Conservation (phyloP, 2,888 invertebrate species). For the Abscondita cerata region DNA sequence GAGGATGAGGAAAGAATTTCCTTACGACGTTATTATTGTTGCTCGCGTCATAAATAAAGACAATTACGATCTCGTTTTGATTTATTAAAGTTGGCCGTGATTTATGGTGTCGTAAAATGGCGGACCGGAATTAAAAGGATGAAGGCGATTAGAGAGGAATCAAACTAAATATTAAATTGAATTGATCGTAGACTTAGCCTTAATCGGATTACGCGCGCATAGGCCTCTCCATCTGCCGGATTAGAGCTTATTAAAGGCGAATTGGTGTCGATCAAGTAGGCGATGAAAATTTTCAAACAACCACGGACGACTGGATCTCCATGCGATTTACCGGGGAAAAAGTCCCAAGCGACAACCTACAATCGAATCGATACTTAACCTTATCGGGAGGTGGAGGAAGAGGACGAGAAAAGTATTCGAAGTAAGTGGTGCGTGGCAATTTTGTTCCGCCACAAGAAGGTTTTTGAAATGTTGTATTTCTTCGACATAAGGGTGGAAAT, state of each 20-base stretch:
- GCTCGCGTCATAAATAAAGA: no score
- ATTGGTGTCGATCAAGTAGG: background rate
- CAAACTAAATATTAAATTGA: conserved; percentile 16
- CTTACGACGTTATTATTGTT: no score
- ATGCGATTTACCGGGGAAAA: background rate
- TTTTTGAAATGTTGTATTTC: conserved; percentile 21
- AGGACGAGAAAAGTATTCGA: conserved; percentile 27
- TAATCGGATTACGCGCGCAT: conserved; percentile 8
- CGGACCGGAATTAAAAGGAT: background rate
- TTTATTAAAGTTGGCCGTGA: no score
- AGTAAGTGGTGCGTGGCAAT: conserved; percentile 26
- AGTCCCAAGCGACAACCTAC: background rate
- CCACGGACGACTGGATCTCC: no score
- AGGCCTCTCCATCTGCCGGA: conserved; percentile 17
- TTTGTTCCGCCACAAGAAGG: conserved; percentile 24
- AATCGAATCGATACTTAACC: conserved; percentile 18
- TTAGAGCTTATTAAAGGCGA: conserved; percentile 23
- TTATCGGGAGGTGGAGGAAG: background rate
- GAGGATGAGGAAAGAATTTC: no score
- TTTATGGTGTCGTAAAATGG: no score
- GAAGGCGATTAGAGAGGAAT: conserved; percentile 1
- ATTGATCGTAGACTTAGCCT: conserved; percentile 13
- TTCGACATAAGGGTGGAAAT: conserved; percentile 21
- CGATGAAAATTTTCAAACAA: background rate
- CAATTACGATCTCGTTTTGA: no score